Evolutionary conservation across 1,140 invertebrate genomes (phyloP), one percentile per base, ranked within the genome.

Genomic region (Drosophila oshimai): DNA sequence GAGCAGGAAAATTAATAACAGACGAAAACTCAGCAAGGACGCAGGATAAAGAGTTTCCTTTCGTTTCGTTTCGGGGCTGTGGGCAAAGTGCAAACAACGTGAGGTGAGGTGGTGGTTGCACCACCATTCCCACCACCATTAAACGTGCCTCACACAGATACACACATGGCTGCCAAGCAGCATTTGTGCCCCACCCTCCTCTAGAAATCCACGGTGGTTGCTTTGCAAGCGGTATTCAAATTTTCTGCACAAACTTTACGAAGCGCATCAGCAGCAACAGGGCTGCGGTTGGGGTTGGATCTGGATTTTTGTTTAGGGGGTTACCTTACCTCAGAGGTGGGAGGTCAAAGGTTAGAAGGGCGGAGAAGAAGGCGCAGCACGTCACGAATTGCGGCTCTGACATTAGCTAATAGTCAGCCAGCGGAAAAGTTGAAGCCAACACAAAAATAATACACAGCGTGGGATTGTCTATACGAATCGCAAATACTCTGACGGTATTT

Each of bases 161-260:
- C 33, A 74, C 46, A 70, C 28, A 39, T 33, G 68, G 44, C 54
- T 17, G 54, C 20, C 58, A 34, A 33, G 53, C 28, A 34, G 17
- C 22, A 34, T 24, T 49, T n/a, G 12, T n/a, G 12, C 33, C 50
- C 57, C 51, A 7, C n/a, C 54, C 44, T 1, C 24, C 5, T 13
- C 10, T 6, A 1, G 3, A 33, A 44, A 60, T 31, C 47, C 41
- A 36, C 44, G 50, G 60, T 55, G 57, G 54, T 61, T 41, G 61
- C 29, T 50, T 50, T 18, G 75, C 44, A 71, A 84, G 50, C 49
- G 68, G 74, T 87, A 88, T 87, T 87, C 74, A 87, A 87, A 87
- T 88, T 87, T 86, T 87, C 54, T 83, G 76, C 73, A 87, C 51
- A 89, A 84, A 78, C 45, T 74, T 84, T 73, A 78, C 73, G 81